Evolutionary conservation across 2,113 vertebrate species (phyloP), one percentile per base, ranked within the genome.

Genomic region (Chaetodon trifascialis): DNA sequence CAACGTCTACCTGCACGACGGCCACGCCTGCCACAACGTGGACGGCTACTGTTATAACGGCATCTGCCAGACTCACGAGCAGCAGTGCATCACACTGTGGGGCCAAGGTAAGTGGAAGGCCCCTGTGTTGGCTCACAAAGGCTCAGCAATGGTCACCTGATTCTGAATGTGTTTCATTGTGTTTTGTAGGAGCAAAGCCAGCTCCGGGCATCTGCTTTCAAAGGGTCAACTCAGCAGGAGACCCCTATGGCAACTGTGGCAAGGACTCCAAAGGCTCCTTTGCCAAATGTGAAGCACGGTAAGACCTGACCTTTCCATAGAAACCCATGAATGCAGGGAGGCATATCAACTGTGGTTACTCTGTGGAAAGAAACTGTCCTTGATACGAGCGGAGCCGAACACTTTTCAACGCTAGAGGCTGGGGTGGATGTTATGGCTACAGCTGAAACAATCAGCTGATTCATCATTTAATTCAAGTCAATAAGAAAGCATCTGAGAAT

Each of bases 201-300:
- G 98, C 98, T 56, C 98, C 98, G 0, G 97, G 97, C 81, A 98
- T 99, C 94, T 99, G 98, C 95, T 99, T 99, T 59, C 96, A 98
- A 89, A 97, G 96, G 91, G 98, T 99, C 76, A 99, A 99, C 91
- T 98, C 97, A 0, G 98, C 98, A 0, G 98, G 98, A 0, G 98
- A 99, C 84, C 98, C 98, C 2, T 99, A 99, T 0, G 98, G 98
- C 87, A 99, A 99, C 95, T 99, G 98, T 60, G 98, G 98, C 87
- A 99, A 99, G 63, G 96, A 99, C 86, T 94, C 97, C 69, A 97
- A 96, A 88, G 97, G 96, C 36, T 96, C 96, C 58, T 99, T 99
- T 42, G 96, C 95, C 56, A 99, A 97, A 80, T 99, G 98, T 82
- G 97, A 97, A 82, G 89, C 93, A 72, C 96, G 95, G 98, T 99